phyloP scores from a whole-genome alignment of 2,113 vertebrate genomes.

The Salvelinus alpinus region DNA sequence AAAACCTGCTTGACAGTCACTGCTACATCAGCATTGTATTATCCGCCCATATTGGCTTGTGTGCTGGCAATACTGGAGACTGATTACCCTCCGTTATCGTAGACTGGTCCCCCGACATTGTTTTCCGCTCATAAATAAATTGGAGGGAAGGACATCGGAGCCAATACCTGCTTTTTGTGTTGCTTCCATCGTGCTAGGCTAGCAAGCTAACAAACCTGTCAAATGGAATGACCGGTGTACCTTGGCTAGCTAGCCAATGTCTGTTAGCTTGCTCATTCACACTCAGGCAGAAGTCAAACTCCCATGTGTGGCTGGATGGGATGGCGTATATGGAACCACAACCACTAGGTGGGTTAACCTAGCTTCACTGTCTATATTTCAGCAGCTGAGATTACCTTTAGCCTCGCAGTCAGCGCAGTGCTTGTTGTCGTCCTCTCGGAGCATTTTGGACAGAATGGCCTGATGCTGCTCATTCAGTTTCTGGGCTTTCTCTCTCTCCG shows the following conservation, averaged over 20 bases:
- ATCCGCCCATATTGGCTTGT: not conserved
- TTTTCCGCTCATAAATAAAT: slow-evolving; percentile 75
- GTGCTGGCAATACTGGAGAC: not conserved
- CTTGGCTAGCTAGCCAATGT: too few relatives aligned
- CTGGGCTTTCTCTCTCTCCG: slow-evolving; percentile 92
- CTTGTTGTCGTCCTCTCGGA: slow-evolving; percentile 92
- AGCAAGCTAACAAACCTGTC: not conserved
- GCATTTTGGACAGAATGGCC: slow-evolving; percentile 89
- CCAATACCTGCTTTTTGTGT: slow-evolving; percentile 30
- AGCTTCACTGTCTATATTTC: too few relatives aligned
- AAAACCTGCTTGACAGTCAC: too few relatives aligned
- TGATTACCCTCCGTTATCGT: not conserved
- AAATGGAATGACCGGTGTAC: too few relatives aligned
- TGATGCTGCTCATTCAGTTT: slow-evolving; percentile 96
- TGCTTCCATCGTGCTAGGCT: not conserved
- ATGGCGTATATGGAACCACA: too few relatives aligned
- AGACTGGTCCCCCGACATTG: not conserved
- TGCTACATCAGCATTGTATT: not conserved
- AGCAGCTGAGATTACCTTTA: slow-evolving; percentile 76
- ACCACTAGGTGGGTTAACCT: not conserved
- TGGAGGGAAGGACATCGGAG: slow-evolving; percentile 66
- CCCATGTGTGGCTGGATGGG: too few relatives aligned
- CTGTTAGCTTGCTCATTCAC: too few relatives aligned
- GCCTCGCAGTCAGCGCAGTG: slow-evolving; percentile 95
- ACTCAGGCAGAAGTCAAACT: too few relatives aligned